These are phyloP conservation scores for Thumatha senex DNA, from an alignment of 2,888 invertebrate species.

Conservation along the genomic window DNA sequence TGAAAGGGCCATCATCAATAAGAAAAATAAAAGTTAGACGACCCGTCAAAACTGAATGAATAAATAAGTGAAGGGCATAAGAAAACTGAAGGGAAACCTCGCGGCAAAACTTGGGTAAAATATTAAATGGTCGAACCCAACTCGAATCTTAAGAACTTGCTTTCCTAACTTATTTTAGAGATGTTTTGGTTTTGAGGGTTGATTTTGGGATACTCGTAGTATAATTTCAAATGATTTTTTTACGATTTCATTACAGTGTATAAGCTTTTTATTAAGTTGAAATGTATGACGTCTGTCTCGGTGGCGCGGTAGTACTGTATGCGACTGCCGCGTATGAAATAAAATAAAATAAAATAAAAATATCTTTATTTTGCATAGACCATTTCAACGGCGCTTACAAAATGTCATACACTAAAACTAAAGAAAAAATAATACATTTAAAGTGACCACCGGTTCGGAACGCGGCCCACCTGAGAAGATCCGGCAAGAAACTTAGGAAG, in stretches of 20 bases:
- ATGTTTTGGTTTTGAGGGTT: conserved; percentile 21
- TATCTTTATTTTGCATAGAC: too few species aligned
- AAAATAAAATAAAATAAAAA: too few species aligned
- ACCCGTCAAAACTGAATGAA: conserved; percentile 62
- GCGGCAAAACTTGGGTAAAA: conserved; percentile 49
- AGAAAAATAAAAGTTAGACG: conserved; percentile 55
- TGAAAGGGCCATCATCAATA: conserved; percentile 32
- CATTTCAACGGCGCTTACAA: too few species aligned
- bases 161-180: conserved; percentile 41
- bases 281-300: too few species aligned
- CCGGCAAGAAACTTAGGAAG: too few species aligned
- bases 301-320: too few species aligned
- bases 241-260: not conserved
- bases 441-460: too few species aligned
- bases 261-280: too few species aligned
- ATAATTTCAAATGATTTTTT: not conserved
- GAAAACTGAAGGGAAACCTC: conserved; percentile 28
- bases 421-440: too few species aligned
- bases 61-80: conserved; percentile 46
- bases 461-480: too few species aligned
- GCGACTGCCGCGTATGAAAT: too few species aligned
- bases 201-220: conserved; percentile 5
- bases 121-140: conserved; percentile 50
- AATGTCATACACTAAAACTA: too few species aligned
- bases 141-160: conserved; percentile 38